Evolutionary conservation across 1,140 invertebrate species (phyloP).

Genomic region (Apis cerana): DNA sequence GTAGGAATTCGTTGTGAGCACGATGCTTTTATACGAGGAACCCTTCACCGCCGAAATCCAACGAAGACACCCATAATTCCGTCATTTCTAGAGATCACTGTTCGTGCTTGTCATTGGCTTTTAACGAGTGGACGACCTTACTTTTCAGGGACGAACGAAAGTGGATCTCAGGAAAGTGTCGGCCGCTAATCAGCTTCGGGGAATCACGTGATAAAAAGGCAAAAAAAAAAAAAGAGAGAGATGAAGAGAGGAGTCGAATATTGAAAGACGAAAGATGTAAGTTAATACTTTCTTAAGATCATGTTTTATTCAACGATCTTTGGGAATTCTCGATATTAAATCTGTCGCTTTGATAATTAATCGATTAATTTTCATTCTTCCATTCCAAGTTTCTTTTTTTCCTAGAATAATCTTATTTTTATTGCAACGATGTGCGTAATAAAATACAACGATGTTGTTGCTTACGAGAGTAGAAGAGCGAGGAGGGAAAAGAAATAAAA

Average conservation of each 20-base stretch:
- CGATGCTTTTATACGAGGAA: conserved; percentile 60
- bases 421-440: no score
- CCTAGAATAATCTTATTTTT: background rate
- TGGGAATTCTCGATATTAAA: background rate
- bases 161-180: conserved; percentile 20
- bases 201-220: conserved; percentile 5
- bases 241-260: background rate
- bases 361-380: no score
- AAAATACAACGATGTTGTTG: background rate
- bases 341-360: background rate
- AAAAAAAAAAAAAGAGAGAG: background rate
- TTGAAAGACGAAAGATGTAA: no score
- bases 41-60: conserved; percentile 54
- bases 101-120: conserved; percentile 29
- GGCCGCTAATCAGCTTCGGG: background rate
- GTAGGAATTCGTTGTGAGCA: background rate
- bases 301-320: conserved; percentile 37
- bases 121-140: conserved; percentile 66
- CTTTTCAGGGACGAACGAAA: conserved; percentile 64
- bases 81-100: conserved; percentile 12
- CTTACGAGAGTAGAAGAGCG: no score
- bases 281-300: background rate
- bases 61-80: conserved; percentile 25
- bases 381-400: background rate
- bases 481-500: no score